Evolutionary conservation across 92 coral and sea anemone species (phyloP), one percentile per base, ranked within the genome.

Genomic region (Phenganax stokvisi): DNA sequence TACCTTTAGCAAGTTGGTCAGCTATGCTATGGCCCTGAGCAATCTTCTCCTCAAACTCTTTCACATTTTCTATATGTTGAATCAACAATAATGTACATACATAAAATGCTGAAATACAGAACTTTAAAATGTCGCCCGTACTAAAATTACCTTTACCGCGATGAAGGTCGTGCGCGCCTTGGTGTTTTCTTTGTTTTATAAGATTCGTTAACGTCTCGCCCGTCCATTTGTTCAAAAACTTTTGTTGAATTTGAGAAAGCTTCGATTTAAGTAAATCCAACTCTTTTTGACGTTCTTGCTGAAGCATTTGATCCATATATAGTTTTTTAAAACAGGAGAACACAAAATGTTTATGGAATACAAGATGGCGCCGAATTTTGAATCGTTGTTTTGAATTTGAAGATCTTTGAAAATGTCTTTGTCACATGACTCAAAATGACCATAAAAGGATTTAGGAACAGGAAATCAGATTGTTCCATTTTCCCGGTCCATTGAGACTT

Each of bases 171-270:
- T 83, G 85, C 56, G 83, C 71, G 69, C 77, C 89, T 56, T 74
- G 72, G 12, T 82, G 83, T 17, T 86, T 85, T 57, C 88, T 82
- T 12, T 81, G 84, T 65, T 78, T 77, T 37, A 71, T 75, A 30
- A 90, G 74, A 54, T 78, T 76, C 57, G 80, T 82, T 57, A 89
- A 86, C 8, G 89, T 81, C 52, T 91, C 88, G 13, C 96, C 97
- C 15, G 89, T 91, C 97, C 97, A 93, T 55, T 93, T 93, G 74
- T 81, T 79, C 20, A 88, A 68, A 82, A 89, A 91, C 76, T 93
- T 93, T 56, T 91, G 93, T 74, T 89, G 89, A n/a, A 89, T 87
- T 72, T 89, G 89, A 67, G 88, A 86, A 28, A 93, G 84, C 76
- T 84, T 93, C 4, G 74, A 75, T 4, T 67, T 75, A 44, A 93